Percentiles rank a stretch among this genome's conserved stretches.
These are phyloP conservation scores for Argyrosomus japonicus DNA, from an alignment of 2,113 vertebrate genomes.

Conservation along the genomic window DNA sequence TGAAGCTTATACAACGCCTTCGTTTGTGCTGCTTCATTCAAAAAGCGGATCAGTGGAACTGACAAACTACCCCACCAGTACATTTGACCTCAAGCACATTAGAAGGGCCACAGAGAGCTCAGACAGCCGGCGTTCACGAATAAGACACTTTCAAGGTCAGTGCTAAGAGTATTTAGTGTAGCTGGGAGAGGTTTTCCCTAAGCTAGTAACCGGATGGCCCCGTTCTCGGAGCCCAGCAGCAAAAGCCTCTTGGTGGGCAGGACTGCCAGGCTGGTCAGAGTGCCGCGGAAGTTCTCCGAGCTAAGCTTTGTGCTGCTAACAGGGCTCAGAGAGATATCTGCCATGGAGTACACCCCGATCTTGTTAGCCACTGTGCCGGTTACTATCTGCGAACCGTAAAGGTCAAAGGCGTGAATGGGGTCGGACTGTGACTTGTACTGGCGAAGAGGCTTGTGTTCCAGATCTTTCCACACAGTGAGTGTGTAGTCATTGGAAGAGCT, in stretches of 20 bases:
- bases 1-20: constrained; percentile 51
- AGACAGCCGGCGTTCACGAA: constrained; percentile 33
- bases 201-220: constrained; percentile 91
- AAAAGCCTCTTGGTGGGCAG: constrained; percentile 96
- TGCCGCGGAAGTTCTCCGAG: constrained; percentile 97
- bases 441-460: constrained; percentile 94
- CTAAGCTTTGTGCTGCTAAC: constrained; percentile 93
- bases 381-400: constrained; percentile 92
- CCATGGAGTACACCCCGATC: constrained; percentile 94
- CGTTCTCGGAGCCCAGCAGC: constrained; percentile 95
- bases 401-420: constrained; percentile 94
- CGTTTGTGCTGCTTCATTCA: constrained; percentile 56
- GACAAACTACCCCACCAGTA: constrained; percentile 24
- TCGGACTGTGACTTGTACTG: constrained; percentile 94
- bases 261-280: constrained; percentile 93
- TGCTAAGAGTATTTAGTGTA: constrained; percentile 16
- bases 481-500: constrained; percentile 97
- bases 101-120: constrained; percentile 39
- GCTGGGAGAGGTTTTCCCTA: constrained; percentile 68
- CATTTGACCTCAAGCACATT: constrained; percentile 44
- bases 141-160: constrained; percentile 54
- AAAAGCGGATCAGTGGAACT: constrained; percentile 51
- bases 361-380: constrained; percentile 95
- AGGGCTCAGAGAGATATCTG: constrained; percentile 89
- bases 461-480: constrained; percentile 94